Conservation (phyloP, 2,888 invertebrate genomes). For the Ceramica pisi region DNA sequence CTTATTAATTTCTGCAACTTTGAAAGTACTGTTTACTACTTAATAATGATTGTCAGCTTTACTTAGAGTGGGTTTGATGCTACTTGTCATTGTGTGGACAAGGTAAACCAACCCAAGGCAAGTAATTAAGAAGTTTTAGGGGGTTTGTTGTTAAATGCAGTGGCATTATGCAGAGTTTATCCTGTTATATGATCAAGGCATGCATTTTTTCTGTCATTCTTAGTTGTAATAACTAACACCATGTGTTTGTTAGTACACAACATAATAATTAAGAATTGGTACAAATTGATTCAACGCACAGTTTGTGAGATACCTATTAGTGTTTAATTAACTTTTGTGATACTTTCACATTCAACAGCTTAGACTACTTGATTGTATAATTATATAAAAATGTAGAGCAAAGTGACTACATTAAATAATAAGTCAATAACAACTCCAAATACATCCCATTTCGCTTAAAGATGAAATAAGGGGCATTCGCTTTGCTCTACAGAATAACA, state of each 20-base stretch:
- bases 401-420: slow-evolving; percentile 45
- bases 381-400: slow-evolving; percentile 56
- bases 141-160: no score
- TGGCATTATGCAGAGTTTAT: no score
- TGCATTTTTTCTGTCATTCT: neutral
- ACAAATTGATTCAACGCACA: neutral
- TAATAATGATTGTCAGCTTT: no score
- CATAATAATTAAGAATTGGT: neutral
- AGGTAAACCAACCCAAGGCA: no score
- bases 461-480: slow-evolving; percentile 50
- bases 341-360: slow-evolving; percentile 24
- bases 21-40: no score
- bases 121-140: no score
- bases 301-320: neutral
- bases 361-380: slow-evolving; percentile 11
- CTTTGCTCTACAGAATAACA: slow-evolving; percentile 54
- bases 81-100: no score
- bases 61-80: no score
- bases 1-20: no score
- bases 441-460: slow-evolving; percentile 48
- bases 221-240: no score
- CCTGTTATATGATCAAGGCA: neutral
- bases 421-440: slow-evolving; percentile 22
- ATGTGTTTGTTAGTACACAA: neutral
- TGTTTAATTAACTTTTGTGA: neutral